Evolutionary conservation across 2,888 invertebrate species (phyloP).

Genomic region (Drosophila robusta): DNA sequence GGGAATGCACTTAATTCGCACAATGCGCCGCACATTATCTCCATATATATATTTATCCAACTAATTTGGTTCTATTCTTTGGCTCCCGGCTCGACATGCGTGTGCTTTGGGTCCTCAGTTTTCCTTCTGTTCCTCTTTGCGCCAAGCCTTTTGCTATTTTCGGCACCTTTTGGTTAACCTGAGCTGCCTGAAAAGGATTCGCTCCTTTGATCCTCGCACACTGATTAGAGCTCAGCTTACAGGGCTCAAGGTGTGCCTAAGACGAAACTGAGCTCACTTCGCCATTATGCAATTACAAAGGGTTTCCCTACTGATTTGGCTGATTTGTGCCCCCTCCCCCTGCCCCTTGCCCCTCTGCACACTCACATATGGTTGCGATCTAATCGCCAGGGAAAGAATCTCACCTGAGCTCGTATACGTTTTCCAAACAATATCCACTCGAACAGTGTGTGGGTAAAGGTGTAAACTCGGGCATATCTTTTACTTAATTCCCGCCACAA

Average conservation of each 20-base stretch:
- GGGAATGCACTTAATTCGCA: slow-evolving; percentile 74
- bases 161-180: slow-evolving; percentile 80
- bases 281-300: slow-evolving; percentile 66
- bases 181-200: slow-evolving; percentile 67
- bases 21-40: slow-evolving; percentile 47
- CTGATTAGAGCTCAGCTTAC: slow-evolving; percentile 78
- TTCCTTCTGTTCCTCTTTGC: background rate
- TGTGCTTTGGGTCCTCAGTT: slow-evolving; percentile 59
- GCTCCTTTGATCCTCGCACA: slow-evolving; percentile 54
- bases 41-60: slow-evolving; percentile 35
- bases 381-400: slow-evolving; percentile 35
- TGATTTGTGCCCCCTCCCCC: slow-evolving; percentile 21
- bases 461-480: slow-evolving; percentile 42
- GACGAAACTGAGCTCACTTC: slow-evolving; percentile 56
- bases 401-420: slow-evolving; percentile 44
- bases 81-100: slow-evolving; percentile 49
- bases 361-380: slow-evolving; percentile 59
- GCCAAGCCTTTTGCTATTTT: slow-evolving; percentile 73
- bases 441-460: slow-evolving; percentile 38
- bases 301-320: slow-evolving; percentile 18
- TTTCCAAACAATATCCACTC: slow-evolving; percentile 25
- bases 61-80: slow-evolving; percentile 61
- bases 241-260: slow-evolving; percentile 58
- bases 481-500: slow-evolving; percentile 18
- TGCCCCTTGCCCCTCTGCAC: background rate